Percentiles rank a stretch among this genome's conserved stretches.
Conservation (phyloP, 2,888 invertebrate species). For the Bugula neritina region DNA sequence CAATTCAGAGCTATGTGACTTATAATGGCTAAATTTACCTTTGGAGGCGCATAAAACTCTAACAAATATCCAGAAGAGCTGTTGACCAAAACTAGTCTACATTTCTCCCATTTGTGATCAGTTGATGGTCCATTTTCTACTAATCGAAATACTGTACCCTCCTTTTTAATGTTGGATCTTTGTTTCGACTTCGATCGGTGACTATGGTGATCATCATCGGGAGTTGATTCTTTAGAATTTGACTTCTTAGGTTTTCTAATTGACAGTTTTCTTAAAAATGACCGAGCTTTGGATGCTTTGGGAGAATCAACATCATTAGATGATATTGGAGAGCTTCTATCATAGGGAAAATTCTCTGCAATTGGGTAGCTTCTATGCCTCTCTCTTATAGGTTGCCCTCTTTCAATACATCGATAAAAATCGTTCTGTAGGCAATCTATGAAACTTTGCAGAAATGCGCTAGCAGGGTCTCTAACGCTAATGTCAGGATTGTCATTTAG, state of each 20-base stretch:
- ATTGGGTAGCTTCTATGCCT: not conserved
- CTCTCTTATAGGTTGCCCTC: conserved; percentile 19
- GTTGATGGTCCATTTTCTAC: conserved; percentile 69
- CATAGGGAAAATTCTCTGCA: not conserved
- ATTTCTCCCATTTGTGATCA: conserved; percentile 88
- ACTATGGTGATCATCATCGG: not conserved
- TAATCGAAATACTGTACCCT: conserved; percentile 85
- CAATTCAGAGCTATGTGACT: not conserved
- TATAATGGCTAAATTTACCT: conserved; percentile 60
- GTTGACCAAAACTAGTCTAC: conserved; percentile 81
- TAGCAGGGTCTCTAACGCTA: conserved; percentile 35
- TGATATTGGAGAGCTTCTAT: conserved; percentile 10
- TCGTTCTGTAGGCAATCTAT: conserved; percentile 18
- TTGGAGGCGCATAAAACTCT: conserved; percentile 89
- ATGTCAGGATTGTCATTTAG: conserved; percentile 62
- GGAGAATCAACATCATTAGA: conserved; percentile 3
- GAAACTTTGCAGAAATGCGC: conserved; percentile 61
- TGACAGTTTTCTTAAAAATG: conserved; percentile 68
- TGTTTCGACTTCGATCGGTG: conserved; percentile 13
- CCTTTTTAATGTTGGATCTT: conserved; percentile 62
- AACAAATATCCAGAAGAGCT: conserved; percentile 89
- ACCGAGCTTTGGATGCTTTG: conserved; percentile 41
- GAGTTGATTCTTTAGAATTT: not conserved
- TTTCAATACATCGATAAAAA: conserved; percentile 15
- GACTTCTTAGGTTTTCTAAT: conserved; percentile 60